phyloP scores from a whole-genome alignment of 2,113 vertebrate species.

The Alethe diademata region DNA sequence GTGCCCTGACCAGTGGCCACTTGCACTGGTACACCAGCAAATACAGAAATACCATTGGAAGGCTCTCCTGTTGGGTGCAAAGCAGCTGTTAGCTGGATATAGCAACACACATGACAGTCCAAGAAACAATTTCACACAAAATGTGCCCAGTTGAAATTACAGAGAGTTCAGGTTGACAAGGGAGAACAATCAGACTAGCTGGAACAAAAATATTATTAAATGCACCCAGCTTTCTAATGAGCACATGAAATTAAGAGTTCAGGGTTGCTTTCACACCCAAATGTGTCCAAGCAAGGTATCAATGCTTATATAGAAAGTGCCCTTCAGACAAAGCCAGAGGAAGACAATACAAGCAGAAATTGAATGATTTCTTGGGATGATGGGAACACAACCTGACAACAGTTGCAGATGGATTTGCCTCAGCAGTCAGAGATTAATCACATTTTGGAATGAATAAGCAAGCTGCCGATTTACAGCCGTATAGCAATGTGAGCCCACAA shows the following conservation, averaged over 20 bases:
- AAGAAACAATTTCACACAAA: not conserved
- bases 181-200: not conserved
- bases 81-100: not conserved
- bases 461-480: not conserved
- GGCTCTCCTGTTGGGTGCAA: not conserved
- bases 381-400: not conserved
- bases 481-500: not conserved
- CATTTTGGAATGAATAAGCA: not conserved
- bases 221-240: not conserved
- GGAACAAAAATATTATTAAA: not conserved
- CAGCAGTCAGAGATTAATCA: not conserved
- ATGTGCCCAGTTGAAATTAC: not conserved
- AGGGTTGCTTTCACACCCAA: not conserved
- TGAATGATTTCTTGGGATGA: not conserved
- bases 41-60: not conserved
- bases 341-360: not conserved
- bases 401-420: not conserved
- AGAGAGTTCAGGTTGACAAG: not conserved
- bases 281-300: not conserved
- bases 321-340: not conserved
- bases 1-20: fast-evolving
- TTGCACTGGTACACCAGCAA: not conserved
- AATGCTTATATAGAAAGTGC: not conserved
- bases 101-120: not conserved
- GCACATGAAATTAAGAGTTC: not conserved